Conservation (phyloP, 2,888 invertebrate genomes). For the Dryocosmus kuriphilus region DNA sequence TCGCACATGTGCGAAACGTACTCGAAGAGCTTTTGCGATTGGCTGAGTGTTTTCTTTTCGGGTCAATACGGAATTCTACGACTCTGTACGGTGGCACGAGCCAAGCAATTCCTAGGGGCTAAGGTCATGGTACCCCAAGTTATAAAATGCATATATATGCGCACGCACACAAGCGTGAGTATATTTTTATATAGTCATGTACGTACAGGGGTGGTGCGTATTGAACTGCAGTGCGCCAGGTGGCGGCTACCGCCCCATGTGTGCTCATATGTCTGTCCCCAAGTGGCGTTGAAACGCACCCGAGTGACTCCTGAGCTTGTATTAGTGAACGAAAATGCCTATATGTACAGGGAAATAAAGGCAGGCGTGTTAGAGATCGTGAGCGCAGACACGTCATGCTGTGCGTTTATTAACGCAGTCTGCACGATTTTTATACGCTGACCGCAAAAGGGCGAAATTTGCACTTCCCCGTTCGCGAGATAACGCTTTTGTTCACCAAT, state of each 20-base stretch:
- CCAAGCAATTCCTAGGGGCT: slow-evolving; percentile 64
- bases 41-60: slow-evolving; percentile 40
- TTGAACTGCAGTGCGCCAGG: slow-evolving; percentile 70
- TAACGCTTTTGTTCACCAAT: slow-evolving; percentile 3
- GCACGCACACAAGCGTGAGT: slow-evolving; percentile 46
- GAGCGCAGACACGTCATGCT: slow-evolving; percentile 59
- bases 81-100: slow-evolving; percentile 74
- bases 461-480: neutral
- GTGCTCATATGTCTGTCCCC: slow-evolving; percentile 63
- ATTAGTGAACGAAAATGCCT: neutral
- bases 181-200: slow-evolving; percentile 51
- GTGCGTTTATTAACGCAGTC: slow-evolving; percentile 39
- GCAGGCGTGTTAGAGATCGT: slow-evolving; percentile 40
- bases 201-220: slow-evolving; percentile 64
- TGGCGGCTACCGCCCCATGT: slow-evolving; percentile 73
- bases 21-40: slow-evolving; percentile 11
- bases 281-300: slow-evolving; percentile 39
- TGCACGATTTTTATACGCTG: slow-evolving; percentile 22
- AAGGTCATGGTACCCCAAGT: slow-evolving; percentile 52
- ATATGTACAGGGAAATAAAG: slow-evolving; percentile 41
- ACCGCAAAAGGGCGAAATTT: slow-evolving; percentile 37
- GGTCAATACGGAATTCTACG: slow-evolving; percentile 56
- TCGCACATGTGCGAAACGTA: slow-evolving; percentile 29
- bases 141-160: slow-evolving; percentile 21
- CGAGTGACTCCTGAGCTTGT: slow-evolving; percentile 3